Base-by-base conservation (phyloP, 23 tunicate genomes). In the Phallusia fumigata region DNA sequence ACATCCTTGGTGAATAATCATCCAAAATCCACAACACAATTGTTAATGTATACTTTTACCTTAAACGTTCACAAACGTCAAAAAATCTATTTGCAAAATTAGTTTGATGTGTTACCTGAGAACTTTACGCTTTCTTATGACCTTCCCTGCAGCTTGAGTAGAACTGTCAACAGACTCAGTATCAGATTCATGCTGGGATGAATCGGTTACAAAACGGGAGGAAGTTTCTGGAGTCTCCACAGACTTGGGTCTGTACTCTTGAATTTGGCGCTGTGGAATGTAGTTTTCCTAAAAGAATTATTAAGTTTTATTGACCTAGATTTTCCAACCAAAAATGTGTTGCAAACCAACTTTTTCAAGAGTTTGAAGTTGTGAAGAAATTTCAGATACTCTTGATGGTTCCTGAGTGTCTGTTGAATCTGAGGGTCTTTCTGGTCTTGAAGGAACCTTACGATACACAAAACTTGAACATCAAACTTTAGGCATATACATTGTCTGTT, bases 61-160 rank as follows among this genome's bases (percentile, higher is more conserved):
- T n/a, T n/a, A n/a, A n/a, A n/a, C n/a, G n/a, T n/a, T n/a, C n/a
- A n/a, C n/a, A n/a, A n/a, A n/a, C n/a, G n/a, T n/a, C n/a, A n/a
- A n/a, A n/a, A n/a, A n/a, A n/a, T n/a, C n/a, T n/a, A n/a, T n/a
- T n/a, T n/a, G n/a, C n/a, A n/a, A n/a, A n/a, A n/a, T n/a, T 24
- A 58, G 15, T 21, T 58, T 58, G 13, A 58, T 24, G 8, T 22
- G 11, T 21, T 58, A 84, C 94, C 94, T 75, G 0, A 84, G 34
- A 52, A 89, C 94, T 80, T 84, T 89, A 0, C 94, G 32, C 2
- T 80, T 84, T 80, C 85, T 80, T 15, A 89, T 80, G 22, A 89
- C 85, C 45, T 64, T 89, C 22, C 80, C 40, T 21, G 36, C 19
- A 33, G 53, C 58, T 5, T 65, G 80, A 33, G 80, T 44, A 28